A percentile compares a stretch with the other conserved stretches of the same genome.
Conservation (phyloP, 1,140 invertebrate genomes). For the Atta colombica region DNA sequence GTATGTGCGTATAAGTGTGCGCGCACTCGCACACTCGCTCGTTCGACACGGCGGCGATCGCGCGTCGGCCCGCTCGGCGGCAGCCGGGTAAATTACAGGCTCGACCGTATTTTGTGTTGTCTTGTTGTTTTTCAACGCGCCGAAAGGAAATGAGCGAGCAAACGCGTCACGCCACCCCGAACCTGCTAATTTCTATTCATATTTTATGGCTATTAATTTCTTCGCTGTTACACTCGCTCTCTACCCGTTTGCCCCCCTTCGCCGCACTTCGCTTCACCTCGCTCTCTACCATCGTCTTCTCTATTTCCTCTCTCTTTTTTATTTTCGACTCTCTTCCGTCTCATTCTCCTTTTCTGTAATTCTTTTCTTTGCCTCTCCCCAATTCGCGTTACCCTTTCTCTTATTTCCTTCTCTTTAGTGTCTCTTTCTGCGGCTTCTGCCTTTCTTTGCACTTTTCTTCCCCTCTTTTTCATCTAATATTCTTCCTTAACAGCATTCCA, state of each 20-base stretch:
- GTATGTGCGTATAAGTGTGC: background rate
- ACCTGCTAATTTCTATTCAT: slow-evolving; percentile 88
- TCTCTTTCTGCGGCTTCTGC: slow-evolving; percentile 51
- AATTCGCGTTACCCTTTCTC: slow-evolving; percentile 23
- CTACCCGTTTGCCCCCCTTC: slow-evolving; percentile 43
- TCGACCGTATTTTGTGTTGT: slow-evolving; percentile 85
- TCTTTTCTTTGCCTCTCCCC: slow-evolving; percentile 46
- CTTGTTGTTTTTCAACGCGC: slow-evolving; percentile 88
- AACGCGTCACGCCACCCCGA: slow-evolving; percentile 87
- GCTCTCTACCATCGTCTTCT: slow-evolving; percentile 10
- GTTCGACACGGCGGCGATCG: slow-evolving; percentile 57
- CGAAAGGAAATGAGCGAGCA: slow-evolving; percentile 87
- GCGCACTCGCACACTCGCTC: background rate
- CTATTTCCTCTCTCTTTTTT: slow-evolving; percentile 17
- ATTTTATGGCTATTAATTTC: slow-evolving; percentile 88
- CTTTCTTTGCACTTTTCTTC: slow-evolving; percentile 36
- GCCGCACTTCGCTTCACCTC: slow-evolving; percentile 7
- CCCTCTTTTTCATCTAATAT: slow-evolving; percentile 51
- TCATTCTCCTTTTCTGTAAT: slow-evolving; percentile 59
- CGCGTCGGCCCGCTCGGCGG: slow-evolving; percentile 81
- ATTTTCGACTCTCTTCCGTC: slow-evolving; percentile 28
- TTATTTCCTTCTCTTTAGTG: slow-evolving; percentile 14
- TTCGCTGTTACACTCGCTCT: slow-evolving; percentile 84
- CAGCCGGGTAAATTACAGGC: slow-evolving; percentile 87
- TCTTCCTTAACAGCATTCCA: slow-evolving; percentile 70